A percentile compares a stretch with the other conserved stretches of the same genome.
phyloP scores from a whole-genome alignment of 2,888 invertebrate species.

The Chloroclysta siterata region DNA sequence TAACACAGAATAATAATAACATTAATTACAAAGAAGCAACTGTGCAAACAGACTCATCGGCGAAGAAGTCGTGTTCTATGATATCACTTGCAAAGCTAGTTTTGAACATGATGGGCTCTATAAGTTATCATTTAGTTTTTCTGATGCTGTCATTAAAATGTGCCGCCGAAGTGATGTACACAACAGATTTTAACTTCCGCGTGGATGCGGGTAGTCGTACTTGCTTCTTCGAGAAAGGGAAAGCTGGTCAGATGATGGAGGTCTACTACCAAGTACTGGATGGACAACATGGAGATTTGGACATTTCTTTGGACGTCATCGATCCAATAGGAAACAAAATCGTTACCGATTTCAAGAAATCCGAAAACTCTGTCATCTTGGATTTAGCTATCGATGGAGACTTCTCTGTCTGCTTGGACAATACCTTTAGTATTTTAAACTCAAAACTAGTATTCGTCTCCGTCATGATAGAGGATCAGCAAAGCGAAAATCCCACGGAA shows the following conservation, averaged over 20 bases:
- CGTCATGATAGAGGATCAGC: slow-evolving; percentile 87
- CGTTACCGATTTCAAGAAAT: slow-evolving; percentile 87
- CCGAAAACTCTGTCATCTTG: slow-evolving; percentile 88
- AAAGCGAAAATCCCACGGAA: slow-evolving; percentile 60
- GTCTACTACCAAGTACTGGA: slow-evolving; percentile 87
- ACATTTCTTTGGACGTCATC: slow-evolving; percentile 90
- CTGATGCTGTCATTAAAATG: slow-evolving; percentile 40
- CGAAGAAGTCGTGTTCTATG: slow-evolving; percentile 3
- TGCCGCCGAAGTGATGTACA: slow-evolving; percentile 53
- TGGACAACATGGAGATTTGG: slow-evolving; percentile 93
- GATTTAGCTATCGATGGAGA: slow-evolving; percentile 87
- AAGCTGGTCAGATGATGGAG: slow-evolving; percentile 69
- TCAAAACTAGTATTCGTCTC: slow-evolving; percentile 93
- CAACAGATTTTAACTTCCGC: slow-evolving; percentile 69
- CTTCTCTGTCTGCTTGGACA: slow-evolving; percentile 94
- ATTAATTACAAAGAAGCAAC: slow-evolving; percentile 29
- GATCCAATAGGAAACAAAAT: slow-evolving; percentile 87
- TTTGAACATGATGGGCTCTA: slow-evolving; percentile 5
- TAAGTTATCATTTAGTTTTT: slow-evolving; percentile 27
- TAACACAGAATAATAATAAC: background rate
- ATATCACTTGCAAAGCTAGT: slow-evolving; percentile 4
- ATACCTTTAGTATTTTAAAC: slow-evolving; percentile 91
- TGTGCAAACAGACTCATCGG: slow-evolving; percentile 42
- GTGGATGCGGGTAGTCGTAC: slow-evolving; percentile 68
- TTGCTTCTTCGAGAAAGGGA: slow-evolving; percentile 70